These are phyloP conservation scores for Scaptomyza tumidula DNA, from an alignment of 2,888 invertebrate genomes.

Conservation along the genomic window DNA sequence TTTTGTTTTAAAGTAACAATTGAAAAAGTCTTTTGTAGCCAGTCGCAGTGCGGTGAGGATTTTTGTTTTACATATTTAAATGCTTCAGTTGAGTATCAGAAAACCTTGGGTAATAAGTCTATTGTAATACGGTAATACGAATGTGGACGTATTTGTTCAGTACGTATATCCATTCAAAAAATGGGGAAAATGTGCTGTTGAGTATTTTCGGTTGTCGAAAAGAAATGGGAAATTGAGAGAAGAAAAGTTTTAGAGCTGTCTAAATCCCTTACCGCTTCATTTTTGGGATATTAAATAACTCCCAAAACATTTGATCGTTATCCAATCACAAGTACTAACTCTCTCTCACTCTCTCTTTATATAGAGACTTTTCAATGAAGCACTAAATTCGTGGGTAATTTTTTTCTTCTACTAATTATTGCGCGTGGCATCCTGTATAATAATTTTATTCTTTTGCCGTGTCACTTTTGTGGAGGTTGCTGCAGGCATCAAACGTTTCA, in stretches of 20 bases:
- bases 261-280: no score
- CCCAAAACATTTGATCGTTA: background rate
- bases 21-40: slow-evolving; percentile 62
- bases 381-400: slow-evolving; percentile 50
- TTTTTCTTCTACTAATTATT: slow-evolving; percentile 69
- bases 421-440: slow-evolving; percentile 87
- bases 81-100: slow-evolving; percentile 30
- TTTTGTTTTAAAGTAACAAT: slow-evolving; percentile 65
- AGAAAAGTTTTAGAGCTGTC: background rate
- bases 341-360: background rate
- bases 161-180: slow-evolving; percentile 11
- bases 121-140: slow-evolving; percentile 24
- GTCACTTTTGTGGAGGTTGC: slow-evolving; percentile 92
- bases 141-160: slow-evolving; percentile 44
- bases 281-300: background rate
- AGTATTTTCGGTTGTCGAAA: background rate
- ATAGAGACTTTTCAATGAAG: background rate
- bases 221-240: no score
- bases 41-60: slow-evolving; percentile 26
- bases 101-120: slow-evolving; percentile 38
- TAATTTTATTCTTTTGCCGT: slow-evolving; percentile 92
- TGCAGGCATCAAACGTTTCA: slow-evolving; percentile 88
- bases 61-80: slow-evolving; percentile 31
- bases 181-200: background rate
- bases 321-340: background rate